Base-by-base conservation (phyloP, 2,797 vertebrate species). In the Parotocinclus haroldoi region DNA sequence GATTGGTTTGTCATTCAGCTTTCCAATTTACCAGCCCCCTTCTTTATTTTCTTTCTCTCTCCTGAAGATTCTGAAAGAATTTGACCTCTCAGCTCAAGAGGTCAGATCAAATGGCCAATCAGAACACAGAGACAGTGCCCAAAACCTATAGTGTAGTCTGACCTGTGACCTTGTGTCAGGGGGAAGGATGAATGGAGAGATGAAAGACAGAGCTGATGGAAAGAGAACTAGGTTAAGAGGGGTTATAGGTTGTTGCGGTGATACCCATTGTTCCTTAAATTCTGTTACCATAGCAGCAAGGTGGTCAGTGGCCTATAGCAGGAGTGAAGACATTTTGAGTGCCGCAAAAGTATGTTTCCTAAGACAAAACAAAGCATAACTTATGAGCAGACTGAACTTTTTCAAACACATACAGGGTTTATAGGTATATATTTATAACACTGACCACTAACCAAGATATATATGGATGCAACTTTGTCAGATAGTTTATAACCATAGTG, bases 1-100 rank as follows among this genome's bases (percentile, higher is more conserved):
- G 81, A 84, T 84, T 87, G 84, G 82, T 86, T 85, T 85, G 87
- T 88, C 83, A 86, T 81, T 87, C 83, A 82, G 57, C 17, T 85
- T 89, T 87, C 83, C 85, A 82, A 80, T 82, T 79, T 81, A 81
- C 87, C 85, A 84, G 83, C 85, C 84, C 79, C 78, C 84, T 80
- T 69, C 50, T 69, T 68, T 60, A 69, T 50, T 71, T 58, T 79
- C 58, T 68, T 72, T 68, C 60, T 72, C 56, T 76, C 48, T 37
- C 49, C 85, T 88, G 85, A 88, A 88, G 87, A 89, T 88, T 88
- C 82, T 87, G 79, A 91, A 91, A 90, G 90, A 91, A 91, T 91
- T 90, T 90, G 89, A 90, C 89, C 90, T 82, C 71, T 72, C 73
- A 83, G 85, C 70, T 60, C 81, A 76, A 87, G 76, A 90, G 90